Percentiles rank a stretch among this genome's conserved stretches.
phyloP scores from a whole-genome alignment of 2,888 invertebrate species.

The Nesidiocoris tenuis region DNA sequence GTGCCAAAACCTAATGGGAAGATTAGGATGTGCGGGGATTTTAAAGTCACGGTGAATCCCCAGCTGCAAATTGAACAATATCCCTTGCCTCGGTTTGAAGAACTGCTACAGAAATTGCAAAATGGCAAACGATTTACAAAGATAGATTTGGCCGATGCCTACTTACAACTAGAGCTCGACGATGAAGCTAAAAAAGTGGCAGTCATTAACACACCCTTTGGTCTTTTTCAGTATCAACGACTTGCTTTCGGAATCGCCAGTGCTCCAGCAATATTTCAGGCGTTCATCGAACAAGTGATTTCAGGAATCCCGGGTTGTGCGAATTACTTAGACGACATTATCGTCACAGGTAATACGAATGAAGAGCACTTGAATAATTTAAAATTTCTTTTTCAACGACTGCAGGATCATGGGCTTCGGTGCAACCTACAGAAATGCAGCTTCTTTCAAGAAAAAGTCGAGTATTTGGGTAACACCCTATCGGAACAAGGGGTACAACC shows the following conservation, averaged over 20 bases:
- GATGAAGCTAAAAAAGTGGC: conserved; percentile 11
- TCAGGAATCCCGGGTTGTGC: conserved; percentile 2
- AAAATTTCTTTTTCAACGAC: not conserved
- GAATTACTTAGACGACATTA: conserved; percentile 18
- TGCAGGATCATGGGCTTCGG: not conserved
- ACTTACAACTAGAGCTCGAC: not conserved
- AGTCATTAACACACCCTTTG: conserved; percentile 1
- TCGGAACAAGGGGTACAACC: not conserved
- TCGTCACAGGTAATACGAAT: not conserved
- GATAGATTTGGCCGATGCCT: conserved; percentile 12
- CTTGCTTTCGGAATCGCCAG: conserved; percentile 4
- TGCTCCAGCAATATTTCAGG: conserved; percentile 9
- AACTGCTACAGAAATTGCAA: not conserved
- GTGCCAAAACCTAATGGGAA: not conserved
- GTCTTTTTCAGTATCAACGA: not conserved
- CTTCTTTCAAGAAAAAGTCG: conserved; percentile 7
- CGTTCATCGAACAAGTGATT: conserved; percentile 1
- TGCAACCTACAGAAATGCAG: conserved; percentile 3
- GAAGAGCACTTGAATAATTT: conserved; percentile 8
- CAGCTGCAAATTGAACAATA: conserved; percentile 1
- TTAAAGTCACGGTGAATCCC: conserved; percentile 9
- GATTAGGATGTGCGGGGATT: not conserved
- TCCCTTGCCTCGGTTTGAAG: conserved; percentile 3
- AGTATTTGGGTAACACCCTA: conserved; percentile 4
- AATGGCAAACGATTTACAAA: conserved; percentile 1